Conservation (phyloP, 2,797 vertebrate species). For the Gymnothorax reevesii region DNA sequence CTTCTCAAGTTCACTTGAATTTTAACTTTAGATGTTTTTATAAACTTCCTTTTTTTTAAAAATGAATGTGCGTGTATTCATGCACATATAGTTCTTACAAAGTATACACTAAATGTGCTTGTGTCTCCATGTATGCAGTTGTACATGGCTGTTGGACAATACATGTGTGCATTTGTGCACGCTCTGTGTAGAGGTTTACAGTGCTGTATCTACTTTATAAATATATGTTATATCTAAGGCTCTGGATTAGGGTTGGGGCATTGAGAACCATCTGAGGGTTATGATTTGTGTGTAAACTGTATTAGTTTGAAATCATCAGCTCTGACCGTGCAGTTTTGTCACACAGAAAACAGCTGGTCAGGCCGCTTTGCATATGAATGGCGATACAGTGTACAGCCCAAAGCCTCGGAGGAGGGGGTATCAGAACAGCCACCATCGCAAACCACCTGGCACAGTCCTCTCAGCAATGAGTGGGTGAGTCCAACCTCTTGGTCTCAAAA, state of each 20-base stretch:
- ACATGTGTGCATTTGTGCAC: neutral
- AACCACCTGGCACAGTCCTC: slow-evolving; percentile 51
- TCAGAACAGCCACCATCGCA: slow-evolving; percentile 52
- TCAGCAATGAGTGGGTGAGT: slow-evolving; percentile 60
- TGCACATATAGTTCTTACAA: neutral
- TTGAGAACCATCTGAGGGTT: neutral
- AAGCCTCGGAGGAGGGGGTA: slow-evolving; percentile 46
- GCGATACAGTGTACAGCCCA: slow-evolving; percentile 56
- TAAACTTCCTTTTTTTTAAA: too few relatives aligned
- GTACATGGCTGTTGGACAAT: neutral
- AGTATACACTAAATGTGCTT: neutral
- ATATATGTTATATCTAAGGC: too few relatives aligned
- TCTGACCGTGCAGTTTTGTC: slow-evolving; percentile 10
- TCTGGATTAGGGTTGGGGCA: too few relatives aligned
- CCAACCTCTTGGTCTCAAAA: neutral
- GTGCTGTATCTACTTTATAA: neutral
- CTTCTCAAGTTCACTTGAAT: too few relatives aligned
- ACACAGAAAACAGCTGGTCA: slow-evolving; percentile 70
- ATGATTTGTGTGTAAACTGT: neutral
- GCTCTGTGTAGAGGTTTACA: neutral
- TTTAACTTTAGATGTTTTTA: too few relatives aligned
- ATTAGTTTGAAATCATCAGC: neutral
- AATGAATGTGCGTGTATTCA: neutral
- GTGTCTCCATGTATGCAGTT: neutral
- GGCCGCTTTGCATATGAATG: slow-evolving; percentile 70